Percentiles rank a stretch among this genome's conserved stretches.
Conservation (phyloP, 2,888 invertebrate genomes). For the Athalia rosae region DNA sequence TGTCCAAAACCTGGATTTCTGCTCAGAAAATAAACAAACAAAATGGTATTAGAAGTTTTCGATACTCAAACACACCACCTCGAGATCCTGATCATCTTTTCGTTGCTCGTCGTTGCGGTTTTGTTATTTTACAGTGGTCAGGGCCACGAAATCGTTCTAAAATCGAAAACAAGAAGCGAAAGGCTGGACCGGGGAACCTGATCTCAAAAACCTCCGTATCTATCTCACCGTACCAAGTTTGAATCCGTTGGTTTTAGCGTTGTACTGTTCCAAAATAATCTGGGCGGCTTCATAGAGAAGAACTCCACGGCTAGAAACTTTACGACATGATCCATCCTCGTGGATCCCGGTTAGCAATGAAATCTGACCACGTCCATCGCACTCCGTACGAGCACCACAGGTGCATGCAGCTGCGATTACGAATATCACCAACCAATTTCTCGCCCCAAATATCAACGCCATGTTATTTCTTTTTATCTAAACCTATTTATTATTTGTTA, state of each 20-base stretch:
- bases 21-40: not conserved
- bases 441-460: constrained; percentile 43
- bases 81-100: too few species aligned
- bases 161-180: not conserved
- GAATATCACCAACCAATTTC: constrained; percentile 52
- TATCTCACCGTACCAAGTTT: constrained; percentile 63
- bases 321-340: constrained; percentile 64
- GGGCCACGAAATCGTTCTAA: too few species aligned
- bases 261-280: constrained; percentile 62
- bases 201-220: not conserved
- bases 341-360: constrained; percentile 65
- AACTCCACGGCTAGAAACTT: constrained; percentile 64
- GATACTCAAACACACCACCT: too few species aligned
- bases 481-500: not conserved
- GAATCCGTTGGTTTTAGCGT: constrained; percentile 64
- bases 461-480: not conserved
- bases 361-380: constrained; percentile 60
- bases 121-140: too few species aligned
- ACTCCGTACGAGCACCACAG: constrained; percentile 65
- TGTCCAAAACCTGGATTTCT: constrained; percentile 67
- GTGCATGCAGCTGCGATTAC: constrained; percentile 64
- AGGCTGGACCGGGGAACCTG: not conserved
- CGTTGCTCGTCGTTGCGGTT: too few species aligned
- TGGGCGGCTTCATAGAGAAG: constrained; percentile 67
- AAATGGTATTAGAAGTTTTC: not conserved